phyloP scores from a whole-genome alignment of 2,113 vertebrate genomes.

The Mormyrus iriodes region DNA sequence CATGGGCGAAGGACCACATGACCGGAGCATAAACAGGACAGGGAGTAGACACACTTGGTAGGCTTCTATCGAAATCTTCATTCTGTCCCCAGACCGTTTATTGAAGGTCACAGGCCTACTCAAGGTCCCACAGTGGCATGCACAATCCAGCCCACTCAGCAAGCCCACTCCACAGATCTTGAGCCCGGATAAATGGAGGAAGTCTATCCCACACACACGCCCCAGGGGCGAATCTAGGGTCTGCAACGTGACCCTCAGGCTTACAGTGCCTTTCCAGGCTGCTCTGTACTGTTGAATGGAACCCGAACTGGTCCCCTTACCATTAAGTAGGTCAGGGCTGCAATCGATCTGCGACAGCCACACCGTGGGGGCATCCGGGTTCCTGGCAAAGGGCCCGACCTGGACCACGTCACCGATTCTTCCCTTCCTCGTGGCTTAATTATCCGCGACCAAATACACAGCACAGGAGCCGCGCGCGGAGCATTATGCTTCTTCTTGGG shows the following conservation, averaged over 20 bases:
- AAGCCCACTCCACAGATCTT: background rate
- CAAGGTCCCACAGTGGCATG: background rate
- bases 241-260: background rate
- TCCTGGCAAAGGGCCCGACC: background rate
- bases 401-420: background rate
- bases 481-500: background rate
- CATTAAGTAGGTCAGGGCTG: constrained; percentile 16
- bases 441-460: background rate
- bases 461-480: background rate
- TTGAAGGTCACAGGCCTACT: background rate
- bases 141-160: background rate
- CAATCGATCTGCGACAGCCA: background rate
- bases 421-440: background rate
- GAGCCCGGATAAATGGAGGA: background rate
- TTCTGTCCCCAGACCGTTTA: background rate
- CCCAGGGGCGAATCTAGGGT: background rate
- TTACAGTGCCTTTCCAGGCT: background rate
- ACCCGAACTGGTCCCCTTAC: background rate
- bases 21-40: background rate
- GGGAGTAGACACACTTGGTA: background rate
- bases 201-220: background rate
- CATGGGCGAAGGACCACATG: background rate
- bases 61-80: background rate
- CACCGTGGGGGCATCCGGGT: background rate
- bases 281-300: background rate